A percentile compares a stretch with the other conserved stretches of the same genome.
These are phyloP conservation scores for Anabas testudineus DNA, from an alignment of 2,797 vertebrate genomes.

Conservation along the genomic window DNA sequence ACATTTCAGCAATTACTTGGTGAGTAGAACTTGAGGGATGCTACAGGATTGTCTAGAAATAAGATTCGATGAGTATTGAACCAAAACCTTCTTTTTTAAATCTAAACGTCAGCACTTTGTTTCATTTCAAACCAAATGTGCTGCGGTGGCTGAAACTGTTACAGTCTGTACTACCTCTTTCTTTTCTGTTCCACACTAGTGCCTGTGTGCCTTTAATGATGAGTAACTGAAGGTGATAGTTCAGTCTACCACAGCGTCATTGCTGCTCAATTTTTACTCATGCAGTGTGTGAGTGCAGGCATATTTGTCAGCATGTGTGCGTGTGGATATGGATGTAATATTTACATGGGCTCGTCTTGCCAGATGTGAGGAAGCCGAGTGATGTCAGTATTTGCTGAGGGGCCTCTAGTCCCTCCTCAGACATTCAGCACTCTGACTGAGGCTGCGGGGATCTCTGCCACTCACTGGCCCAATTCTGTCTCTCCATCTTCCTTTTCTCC, in stretches of 20 bases:
- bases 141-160: not conserved
- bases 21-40: not conserved
- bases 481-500: conserved; percentile 66
- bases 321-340: conserved; percentile 45
- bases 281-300: conserved; percentile 8
- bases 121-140: conserved; percentile 1
- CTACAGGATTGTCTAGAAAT: not conserved
- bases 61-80: not conserved
- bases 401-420: conserved; percentile 58
- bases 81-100: not conserved
- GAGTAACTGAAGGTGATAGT: conserved; percentile 26
- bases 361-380: conserved; percentile 45
- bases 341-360: conserved; percentile 53
- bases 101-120: not conserved
- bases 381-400: conserved; percentile 57
- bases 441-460: conserved; percentile 59
- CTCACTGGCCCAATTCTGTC: conserved; percentile 76
- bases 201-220: conserved; percentile 21
- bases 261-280: conserved; percentile 24
- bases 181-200: not conserved
- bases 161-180: not conserved
- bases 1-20: not conserved
- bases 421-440: conserved; percentile 52
- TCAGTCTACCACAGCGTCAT: conserved; percentile 25
- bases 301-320: conserved; percentile 10